Percentiles rank a stretch among this genome's conserved stretches.
These are phyloP conservation scores for Mico argentatus DNA, from an alignment of 2,797 vertebrate species.

Conservation along the genomic window DNA sequence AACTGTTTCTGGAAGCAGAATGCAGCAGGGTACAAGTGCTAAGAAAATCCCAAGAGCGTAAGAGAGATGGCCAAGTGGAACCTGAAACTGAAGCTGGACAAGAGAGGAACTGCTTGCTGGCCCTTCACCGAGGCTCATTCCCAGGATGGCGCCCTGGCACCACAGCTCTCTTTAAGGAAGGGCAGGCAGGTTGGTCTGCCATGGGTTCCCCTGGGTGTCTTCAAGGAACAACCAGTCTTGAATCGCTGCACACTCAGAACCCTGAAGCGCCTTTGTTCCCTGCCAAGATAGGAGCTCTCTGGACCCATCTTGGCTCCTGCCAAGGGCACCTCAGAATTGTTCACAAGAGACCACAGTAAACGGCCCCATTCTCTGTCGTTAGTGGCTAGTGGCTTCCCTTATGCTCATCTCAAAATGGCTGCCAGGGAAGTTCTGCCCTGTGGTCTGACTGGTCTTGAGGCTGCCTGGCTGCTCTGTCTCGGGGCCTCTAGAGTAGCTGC, in stretches of 20 bases:
- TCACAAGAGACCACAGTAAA: background rate
- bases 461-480: background rate
- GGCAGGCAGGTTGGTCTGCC: background rate
- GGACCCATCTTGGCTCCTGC: background rate
- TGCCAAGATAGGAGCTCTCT: background rate
- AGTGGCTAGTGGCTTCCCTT: background rate
- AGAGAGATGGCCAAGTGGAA: background rate
- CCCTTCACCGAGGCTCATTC: background rate
- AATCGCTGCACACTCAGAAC: accelerated
- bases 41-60: background rate
- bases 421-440: too few species aligned
- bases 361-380: too few species aligned
- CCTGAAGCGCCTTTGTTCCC: background rate
- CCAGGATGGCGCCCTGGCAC: background rate
- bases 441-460: background rate
- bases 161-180: background rate
- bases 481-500: background rate
- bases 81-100: too few species aligned
- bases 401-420: too few species aligned
- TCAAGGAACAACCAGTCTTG: background rate
- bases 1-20: background rate
- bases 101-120: too few species aligned
- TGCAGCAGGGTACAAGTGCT: too few species aligned
- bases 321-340: too few species aligned
- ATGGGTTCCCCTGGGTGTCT: background rate